These are phyloP conservation scores for Drosophila malerkotliana DNA, from an alignment of 1,140 invertebrate species.

Conservation along the genomic window DNA sequence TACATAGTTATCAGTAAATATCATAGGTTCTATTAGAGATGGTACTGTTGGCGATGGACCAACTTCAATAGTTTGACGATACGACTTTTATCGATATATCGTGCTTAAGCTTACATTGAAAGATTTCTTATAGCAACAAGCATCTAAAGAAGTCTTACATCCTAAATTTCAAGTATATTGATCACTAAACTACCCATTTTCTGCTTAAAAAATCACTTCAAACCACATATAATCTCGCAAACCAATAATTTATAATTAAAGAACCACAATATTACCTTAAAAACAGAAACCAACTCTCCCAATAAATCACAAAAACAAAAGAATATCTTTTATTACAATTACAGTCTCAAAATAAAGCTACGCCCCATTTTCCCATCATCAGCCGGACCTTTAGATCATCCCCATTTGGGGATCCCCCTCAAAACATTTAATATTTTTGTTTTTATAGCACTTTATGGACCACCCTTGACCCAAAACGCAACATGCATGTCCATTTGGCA, in stretches of 20 bases:
- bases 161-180: too few species aligned
- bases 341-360: neutral
- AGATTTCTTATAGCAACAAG: too few species aligned
- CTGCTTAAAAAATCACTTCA: neutral
- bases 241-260: neutral
- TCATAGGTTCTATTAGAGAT: too few species aligned
- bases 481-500: conserved; percentile 69
- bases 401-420: neutral
- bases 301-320: neutral
- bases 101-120: too few species aligned
- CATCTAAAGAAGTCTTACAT: too few species aligned
- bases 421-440: too few species aligned
- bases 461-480: conserved; percentile 1
- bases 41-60: too few species aligned
- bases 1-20: too few species aligned
- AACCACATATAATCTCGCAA: neutral
- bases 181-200: neutral
- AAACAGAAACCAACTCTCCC: neutral
- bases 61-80: too few species aligned
- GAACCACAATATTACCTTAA: neutral
- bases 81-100: too few species aligned
- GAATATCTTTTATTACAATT: neutral
- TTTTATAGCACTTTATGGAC: too few species aligned
- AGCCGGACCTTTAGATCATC: neutral
- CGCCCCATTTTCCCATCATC: neutral